Base-by-base conservation (phyloP, 2,797 vertebrate species). In the Callimico goeldii region DNA sequence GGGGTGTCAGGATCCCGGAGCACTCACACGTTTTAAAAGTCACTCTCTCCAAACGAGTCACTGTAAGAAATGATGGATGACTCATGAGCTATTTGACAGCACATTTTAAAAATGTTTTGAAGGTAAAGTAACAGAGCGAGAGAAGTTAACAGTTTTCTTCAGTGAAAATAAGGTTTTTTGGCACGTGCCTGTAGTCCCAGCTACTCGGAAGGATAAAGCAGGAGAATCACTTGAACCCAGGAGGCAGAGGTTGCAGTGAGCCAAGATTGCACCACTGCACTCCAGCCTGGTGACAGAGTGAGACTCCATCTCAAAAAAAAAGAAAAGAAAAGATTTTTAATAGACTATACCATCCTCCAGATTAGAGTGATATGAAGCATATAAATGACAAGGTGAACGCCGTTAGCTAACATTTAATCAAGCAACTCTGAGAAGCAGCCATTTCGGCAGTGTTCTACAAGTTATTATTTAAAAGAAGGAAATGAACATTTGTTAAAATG, bases 21-120 rank as follows among this genome's bases (percentile, higher is more conserved):
- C 88, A 95, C 91, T 89, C 91, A 55, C 93, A 89, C 73, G 5
- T 94, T 87, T 90, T 67, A 87, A 90, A 92, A 95, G n/a, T 52
- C 64, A 70, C 43, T 15, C 50, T 94, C 90, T 81, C 41, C 8
- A 57, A 91, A 33, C 4, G 50, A 11, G 46, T 43, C 82, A 15
- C 1, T 4, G n/a, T 26, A 22, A 95, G 73, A 61, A 52, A 72
- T 24, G 73, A 79, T 11, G 14, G 33, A 19, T 57, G 61, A 48
- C 15, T 41, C 36, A 15, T 7, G 48, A 77, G 26, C 41, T 61
- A 22, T 7, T 64, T 58, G 57, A n/a, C 70, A 55, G 52, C 77
- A 48, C 26, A 48, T 11, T 8, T 81, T 67, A 81, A 75, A 88
- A 80, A n/a, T 26, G 46, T 8, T 30, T 92, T 46, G 43, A 80